Conservation (phyloP, 2,113 vertebrate genomes). For the Tautogolabrus adspersus region DNA sequence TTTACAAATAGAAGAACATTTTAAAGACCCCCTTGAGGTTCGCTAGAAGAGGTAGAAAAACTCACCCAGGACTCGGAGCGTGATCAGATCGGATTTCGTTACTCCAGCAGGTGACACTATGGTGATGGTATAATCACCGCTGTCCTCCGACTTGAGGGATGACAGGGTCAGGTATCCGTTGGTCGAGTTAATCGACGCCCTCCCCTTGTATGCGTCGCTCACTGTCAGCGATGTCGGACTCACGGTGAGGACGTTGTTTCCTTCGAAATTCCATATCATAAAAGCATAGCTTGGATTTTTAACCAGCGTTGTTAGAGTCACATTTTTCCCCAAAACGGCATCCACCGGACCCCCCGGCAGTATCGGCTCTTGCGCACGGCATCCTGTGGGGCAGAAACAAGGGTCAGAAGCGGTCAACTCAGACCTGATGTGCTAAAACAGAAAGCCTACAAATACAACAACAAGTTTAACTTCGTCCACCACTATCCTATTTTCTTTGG, state of each 20-base stretch:
- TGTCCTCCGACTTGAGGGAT: background rate
- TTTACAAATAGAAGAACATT: too few relatives aligned
- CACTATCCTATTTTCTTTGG: background rate
- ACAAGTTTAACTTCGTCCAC: background rate
- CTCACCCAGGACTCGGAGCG: slow-evolving; percentile 66
- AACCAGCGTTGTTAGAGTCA: slow-evolving; percentile 8
- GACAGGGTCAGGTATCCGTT: slow-evolving; percentile 39
- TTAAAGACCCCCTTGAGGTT: too few relatives aligned
- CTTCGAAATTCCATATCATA: slow-evolving; percentile 24
- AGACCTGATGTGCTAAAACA: too few relatives aligned
- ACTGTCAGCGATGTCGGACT: accelerated
- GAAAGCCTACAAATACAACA: background rate
- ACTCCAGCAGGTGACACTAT: accelerated
- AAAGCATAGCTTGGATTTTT: accelerated
- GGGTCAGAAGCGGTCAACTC: too few relatives aligned
- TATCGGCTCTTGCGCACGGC: background rate
- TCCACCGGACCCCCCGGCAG: slow-evolving; percentile 41
- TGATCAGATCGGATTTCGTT: accelerated
- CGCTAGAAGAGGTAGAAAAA: too few relatives aligned
- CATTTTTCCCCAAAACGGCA: slow-evolving; percentile 1
- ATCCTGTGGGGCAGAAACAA: slow-evolving; percentile 2
- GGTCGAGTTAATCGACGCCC: accelerated
- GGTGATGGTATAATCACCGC: slow-evolving; percentile 23
- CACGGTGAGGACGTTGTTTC: accelerated
- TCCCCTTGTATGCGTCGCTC: accelerated